Evolutionary conservation across 2,888 invertebrate species (phyloP), one percentile per base, ranked within the genome.

Genomic region (Euproctis similis): DNA sequence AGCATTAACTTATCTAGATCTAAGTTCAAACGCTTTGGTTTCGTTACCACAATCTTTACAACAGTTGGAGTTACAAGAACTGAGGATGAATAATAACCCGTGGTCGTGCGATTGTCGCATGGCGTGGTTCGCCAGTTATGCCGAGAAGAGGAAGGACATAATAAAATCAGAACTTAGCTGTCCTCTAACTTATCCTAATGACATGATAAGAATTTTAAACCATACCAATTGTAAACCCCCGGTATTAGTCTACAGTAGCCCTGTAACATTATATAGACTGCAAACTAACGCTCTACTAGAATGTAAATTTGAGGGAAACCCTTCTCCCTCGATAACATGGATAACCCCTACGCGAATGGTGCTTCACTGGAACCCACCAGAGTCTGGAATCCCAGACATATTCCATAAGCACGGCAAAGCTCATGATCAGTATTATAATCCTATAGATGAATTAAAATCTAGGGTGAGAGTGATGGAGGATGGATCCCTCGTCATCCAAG

Each of bases 51-150:
- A 87, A 30, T 89, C 91, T 8, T 64, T 96, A 28, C 87, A 87
- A 28, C 86, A 88, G 50, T 75, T 95, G 30, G 80, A 86, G 4
- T 71, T 95, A 30, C 76, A 86, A 46, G 87, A 87, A 38, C 69
- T 95, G 13, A 87, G 88, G 44, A 87, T 95, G 43, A 82, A 87
- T 17, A 88, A 88, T 31, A 96, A 96, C 65, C 90, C 90, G 13
- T 94, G 93, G 91, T 89, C 90, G 9, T 96, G 96, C 76, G 94
- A 95, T 68, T 96, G 96, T 58, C 88, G 92, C 26, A 92, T 94
- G 88, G 88, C 88, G 42, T 94, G 94, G 94, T 89, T 94, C 45
- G 71, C 62, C 10, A 49, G 46, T 25, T 82, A 82, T 82, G 85
- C 88, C 6, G 87, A 87, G 30, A 74, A 65, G 40, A 73, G 82